Evolutionary conservation across 2,113 vertebrate species (phyloP).

Genomic region (Ciconia maguari): DNA sequence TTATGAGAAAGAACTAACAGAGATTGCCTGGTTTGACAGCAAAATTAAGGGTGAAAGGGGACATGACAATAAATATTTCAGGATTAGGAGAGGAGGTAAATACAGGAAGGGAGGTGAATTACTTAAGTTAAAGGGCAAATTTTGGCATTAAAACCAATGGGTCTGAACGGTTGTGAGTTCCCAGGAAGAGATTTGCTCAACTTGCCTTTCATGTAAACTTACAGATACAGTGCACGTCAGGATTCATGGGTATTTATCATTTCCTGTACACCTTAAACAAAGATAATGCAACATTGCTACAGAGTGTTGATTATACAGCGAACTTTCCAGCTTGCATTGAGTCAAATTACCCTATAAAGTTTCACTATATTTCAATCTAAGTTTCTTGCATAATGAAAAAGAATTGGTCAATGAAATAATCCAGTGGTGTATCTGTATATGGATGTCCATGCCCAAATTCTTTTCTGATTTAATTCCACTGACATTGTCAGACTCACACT

Average conservation of each 20-base stretch:
- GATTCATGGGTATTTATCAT: not conserved
- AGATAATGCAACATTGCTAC: not conserved
- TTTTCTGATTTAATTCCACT: not conserved
- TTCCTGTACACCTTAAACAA: slow-evolving; percentile 2
- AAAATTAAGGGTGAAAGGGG: not conserved
- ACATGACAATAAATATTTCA: not conserved
- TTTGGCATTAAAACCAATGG: not conserved
- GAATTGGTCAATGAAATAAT: not conserved
- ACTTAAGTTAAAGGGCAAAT: not conserved
- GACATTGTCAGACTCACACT: not conserved
- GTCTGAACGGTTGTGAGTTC: not conserved
- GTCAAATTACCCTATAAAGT: not conserved
- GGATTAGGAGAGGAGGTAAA: not conserved
- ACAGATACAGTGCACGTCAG: not conserved
- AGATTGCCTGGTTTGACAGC: not conserved
- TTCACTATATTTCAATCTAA: not conserved
- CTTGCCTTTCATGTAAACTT: not conserved
- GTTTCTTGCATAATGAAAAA: slow-evolving; percentile 1
- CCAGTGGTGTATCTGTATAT: not conserved
- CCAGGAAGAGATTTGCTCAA: not conserved
- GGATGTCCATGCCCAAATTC: not conserved
- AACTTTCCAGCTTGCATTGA: not conserved
- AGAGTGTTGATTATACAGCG: not conserved
- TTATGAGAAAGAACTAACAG: not conserved
- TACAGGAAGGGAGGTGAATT: not conserved